Evolutionary conservation across 2,888 invertebrate genomes (phyloP), one percentile per base, ranked within the genome.

Genomic region (Didymodactylos carnosus): DNA sequence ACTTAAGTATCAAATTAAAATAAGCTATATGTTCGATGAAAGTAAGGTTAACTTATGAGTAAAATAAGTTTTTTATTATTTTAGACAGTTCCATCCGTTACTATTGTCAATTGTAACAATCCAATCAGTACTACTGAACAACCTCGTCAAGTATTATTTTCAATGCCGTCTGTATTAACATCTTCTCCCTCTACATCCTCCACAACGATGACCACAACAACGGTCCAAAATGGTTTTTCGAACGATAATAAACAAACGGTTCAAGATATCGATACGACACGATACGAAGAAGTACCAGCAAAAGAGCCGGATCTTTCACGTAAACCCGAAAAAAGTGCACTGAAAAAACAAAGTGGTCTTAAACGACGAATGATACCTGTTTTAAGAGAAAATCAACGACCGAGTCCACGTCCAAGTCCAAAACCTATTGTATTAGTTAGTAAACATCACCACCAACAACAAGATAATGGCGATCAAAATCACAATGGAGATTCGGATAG

Each of bases 261-360:
- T 10, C 62, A 62, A 62, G 62, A 62, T 35, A 62, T 62, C 0
- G 62, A 62, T 62, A 62, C 62, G 35, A 62, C 49, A 6, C 27
- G 14, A 29, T 81, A 79, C 73, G 80, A 81, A 75, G 79, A 80
- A 51, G 78, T 82, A 35, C 80, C 80, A 10, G 73, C 76, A 29
- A 75, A 72, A 53, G 75, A 76, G 53, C 72, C 76, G 13, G 75
- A 76, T 75, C 46, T 76, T 19, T 75, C 39, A 39, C 46, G 43
- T 23, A 70, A 53, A 39, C 70, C 76, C 13, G 72, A 70, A 39
- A 76, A 76, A 51, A 75, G 76, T 62, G 74, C 75, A 13, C 43
- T 75, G 16, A 76, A 75, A 70, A 75, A 70, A 23, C 53, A 49
- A 13, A 43, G 79, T 80, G 75, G 62, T n/a, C 4, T 62, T 19